Base-by-base conservation (phyloP, 2,888 invertebrate species). In the Sipunculus nudus region DNA sequence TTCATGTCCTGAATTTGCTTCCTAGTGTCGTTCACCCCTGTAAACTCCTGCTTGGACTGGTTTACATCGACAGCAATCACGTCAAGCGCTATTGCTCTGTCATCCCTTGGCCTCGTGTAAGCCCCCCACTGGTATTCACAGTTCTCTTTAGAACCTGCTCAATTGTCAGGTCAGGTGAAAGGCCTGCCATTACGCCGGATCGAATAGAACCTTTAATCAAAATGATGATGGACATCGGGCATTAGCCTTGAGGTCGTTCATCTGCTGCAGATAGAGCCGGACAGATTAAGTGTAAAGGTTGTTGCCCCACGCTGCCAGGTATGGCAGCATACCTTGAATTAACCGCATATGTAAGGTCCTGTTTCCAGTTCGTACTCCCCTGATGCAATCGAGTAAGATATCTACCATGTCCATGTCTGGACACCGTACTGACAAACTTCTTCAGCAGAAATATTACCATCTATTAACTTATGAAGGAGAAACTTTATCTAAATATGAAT, bases 51-150 rank as follows among this genome's bases (percentile, higher is more conserved):
- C 68, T 64, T 61, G 21, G 66, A 58, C 23, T 40, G 19, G 47
- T 65, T 66, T 19, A 70, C 53, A 55, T 58, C 31, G 67, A 66
- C 32, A 69, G 38, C 23, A 67, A 38, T 65, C 65, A 67, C 8
- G 28, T 46, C n/a, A 52, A n/a, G 10, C 65, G 49, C 31, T n/a
- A n/a, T n/a, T n/a, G n/a, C n/a, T 65, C 61, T n/a, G 6, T 16
- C 35, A 65, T 65, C 21, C 49, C 45, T 59, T 59, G 46, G 4
- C 53, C 53, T 6, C 62, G 19, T 19, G 43, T 47, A 35, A 47
- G 48, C 5, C 29, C 53, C 43, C 50, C 54, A 21, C 19, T 54
- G 6, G 40, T 53, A 19, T 53, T 53, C 21, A 53, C 16, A 23
- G 41, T 53, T 19, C 53, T 5, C 41, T 43, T 53, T 13, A 53